These are phyloP conservation scores for Alaudala cheleensis DNA, from an alignment of 2,113 vertebrate species.

Conservation along the genomic window DNA sequence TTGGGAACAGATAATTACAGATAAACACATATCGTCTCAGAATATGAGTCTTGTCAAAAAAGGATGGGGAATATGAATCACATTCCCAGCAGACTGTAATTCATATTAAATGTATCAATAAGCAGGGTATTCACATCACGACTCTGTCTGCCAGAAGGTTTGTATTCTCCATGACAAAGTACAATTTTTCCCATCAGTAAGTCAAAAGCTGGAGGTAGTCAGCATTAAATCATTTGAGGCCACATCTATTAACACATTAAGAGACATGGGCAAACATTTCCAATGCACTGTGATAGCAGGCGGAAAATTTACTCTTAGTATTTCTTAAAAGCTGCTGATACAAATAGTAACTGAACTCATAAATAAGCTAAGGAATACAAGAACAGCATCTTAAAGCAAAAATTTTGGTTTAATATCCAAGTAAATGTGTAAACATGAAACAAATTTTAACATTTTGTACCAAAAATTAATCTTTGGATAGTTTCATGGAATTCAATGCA, in stretches of 20 bases:
- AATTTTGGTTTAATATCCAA: background rate
- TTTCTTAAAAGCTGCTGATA: background rate
- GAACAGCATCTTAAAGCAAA: background rate
- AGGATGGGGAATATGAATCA: background rate
- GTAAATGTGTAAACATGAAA: background rate
- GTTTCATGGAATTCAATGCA: background rate
- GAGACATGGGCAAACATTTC: background rate
- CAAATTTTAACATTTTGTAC: background rate
- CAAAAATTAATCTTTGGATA: background rate
- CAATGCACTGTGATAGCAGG: background rate
- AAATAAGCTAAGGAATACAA: background rate
- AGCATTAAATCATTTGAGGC: slow-evolving; percentile 7
- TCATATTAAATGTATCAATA: slow-evolving; percentile 9
- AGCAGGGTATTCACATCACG: background rate
- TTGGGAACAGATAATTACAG: background rate
- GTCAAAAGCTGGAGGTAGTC: slow-evolving; percentile 11
- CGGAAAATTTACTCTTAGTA: background rate
- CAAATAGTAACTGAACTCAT: background rate
- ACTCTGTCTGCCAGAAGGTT: background rate
- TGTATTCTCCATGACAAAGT: background rate
- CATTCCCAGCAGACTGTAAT: background rate
- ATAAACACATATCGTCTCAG: background rate
- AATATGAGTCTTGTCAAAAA: background rate
- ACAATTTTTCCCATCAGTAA: background rate
- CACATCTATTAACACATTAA: background rate